phyloP scores from a whole-genome alignment of 53 echinoderm and acorn worm species.

The Stichopus horrens region DNA sequence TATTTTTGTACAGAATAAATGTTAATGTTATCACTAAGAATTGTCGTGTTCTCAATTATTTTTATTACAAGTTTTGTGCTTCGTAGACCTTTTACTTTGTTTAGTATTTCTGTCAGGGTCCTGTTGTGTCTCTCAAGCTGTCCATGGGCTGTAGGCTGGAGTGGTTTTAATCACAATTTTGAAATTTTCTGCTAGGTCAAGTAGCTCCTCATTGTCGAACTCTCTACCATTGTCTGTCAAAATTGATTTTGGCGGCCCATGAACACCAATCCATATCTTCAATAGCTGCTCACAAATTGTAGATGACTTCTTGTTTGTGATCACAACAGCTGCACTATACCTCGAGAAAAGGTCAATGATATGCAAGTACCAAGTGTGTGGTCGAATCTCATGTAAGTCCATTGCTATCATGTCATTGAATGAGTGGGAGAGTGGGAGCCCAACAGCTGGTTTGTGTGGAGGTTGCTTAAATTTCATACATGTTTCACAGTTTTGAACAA shows the following conservation, averaged over 20 bases:
- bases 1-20: no score
- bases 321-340: conserved; percentile 45
- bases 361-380: conserved; percentile 45
- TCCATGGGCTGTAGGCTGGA: conserved; percentile 54
- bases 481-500: conserved; percentile 45
- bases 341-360: conserved; percentile 50
- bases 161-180: conserved; percentile 50
- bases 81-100: conserved; percentile 25
- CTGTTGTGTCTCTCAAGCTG: conserved; percentile 54
- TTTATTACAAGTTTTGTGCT: conserved; percentile 31
- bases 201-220: conserved; percentile 37
- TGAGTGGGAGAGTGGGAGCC: conserved; percentile 44
- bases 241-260: conserved; percentile 50
- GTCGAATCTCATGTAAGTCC: conserved; percentile 38
- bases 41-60: no score
- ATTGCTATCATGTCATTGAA: conserved; percentile 59
- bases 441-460: conserved; percentile 47
- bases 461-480: conserved; percentile 42
- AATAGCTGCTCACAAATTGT: conserved; percentile 46
- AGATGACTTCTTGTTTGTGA: conserved; percentile 43
- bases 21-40: no score
- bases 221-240: conserved; percentile 44
- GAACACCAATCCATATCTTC: conserved; percentile 51
- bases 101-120: conserved; percentile 44
- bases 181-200: conserved; percentile 46